Evolutionary conservation across 2,888 invertebrate genomes (phyloP).

Genomic region (Phortica magna): DNA sequence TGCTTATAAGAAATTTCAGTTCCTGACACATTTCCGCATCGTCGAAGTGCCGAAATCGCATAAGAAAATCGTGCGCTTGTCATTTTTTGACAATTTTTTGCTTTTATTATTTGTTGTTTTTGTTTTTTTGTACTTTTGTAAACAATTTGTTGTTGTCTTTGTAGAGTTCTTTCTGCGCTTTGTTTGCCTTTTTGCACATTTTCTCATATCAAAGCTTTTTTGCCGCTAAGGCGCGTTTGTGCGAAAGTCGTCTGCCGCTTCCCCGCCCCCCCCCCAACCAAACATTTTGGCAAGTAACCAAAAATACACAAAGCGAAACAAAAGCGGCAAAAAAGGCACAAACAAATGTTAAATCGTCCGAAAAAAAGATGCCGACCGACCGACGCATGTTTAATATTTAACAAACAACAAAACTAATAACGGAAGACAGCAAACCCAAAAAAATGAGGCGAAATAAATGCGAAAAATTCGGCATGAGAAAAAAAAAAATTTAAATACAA

Average conservation of each 20-base stretch:
- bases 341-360: constrained; percentile 57
- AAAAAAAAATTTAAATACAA: background rate
- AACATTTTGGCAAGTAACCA: constrained; percentile 60
- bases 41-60: too few relatives aligned
- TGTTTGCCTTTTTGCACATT: constrained; percentile 39
- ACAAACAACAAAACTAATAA: background rate
- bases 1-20: too few relatives aligned
- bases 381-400: constrained; percentile 24
- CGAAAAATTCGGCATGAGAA: background rate
- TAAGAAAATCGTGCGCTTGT: constrained; percentile 11
- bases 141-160: constrained; percentile 3
- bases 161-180: background rate
- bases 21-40: constrained; percentile 7
- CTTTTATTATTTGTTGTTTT: constrained; percentile 13
- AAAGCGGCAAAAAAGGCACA: constrained; percentile 2
- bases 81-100: constrained; percentile 18
- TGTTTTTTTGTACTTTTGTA: background rate
- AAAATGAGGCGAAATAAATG: background rate
- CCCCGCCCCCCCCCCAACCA: background rate
- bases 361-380: constrained; percentile 46
- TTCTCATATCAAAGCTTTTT: constrained; percentile 40
- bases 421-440: too few relatives aligned
- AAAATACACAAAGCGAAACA: constrained; percentile 42
- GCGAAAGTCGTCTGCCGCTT: background rate
- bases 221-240: constrained; percentile 23